Conservation (phyloP, 2,888 invertebrate genomes). For the Lasioglossum oenotherae region DNA sequence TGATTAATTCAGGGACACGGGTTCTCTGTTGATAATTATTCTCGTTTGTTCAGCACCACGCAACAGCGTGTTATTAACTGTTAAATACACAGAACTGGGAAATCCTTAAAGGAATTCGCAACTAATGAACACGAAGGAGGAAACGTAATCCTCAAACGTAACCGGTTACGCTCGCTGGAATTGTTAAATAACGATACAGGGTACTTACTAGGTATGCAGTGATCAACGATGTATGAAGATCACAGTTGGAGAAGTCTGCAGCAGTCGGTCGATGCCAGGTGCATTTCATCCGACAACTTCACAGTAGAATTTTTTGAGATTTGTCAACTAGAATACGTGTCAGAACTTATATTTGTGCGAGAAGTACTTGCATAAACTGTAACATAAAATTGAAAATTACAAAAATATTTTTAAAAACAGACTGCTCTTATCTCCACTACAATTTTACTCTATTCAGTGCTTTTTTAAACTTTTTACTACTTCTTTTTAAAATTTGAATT, state of each 20-base stretch:
- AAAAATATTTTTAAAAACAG: not conserved
- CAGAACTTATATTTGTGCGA: not conserved
- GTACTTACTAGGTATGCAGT: not conserved
- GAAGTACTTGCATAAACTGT: not conserved
- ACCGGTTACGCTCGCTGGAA: not conserved
- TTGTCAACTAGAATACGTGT: not conserved
- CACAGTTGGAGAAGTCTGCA: slow-evolving; percentile 3
- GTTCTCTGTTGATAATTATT: not conserved
- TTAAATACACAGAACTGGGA: not conserved
- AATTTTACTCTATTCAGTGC: too few relatives aligned
- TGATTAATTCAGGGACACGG: not conserved
- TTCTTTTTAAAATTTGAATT: too few relatives aligned
- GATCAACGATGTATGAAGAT: not conserved
- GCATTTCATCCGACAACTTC: slow-evolving; percentile 1
- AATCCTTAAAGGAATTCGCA: not conserved
- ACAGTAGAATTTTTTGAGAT: not conserved
- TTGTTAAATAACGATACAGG: not conserved
- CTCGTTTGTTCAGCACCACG: not conserved
- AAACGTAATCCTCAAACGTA: not conserved
- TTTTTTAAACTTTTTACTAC: too few relatives aligned
- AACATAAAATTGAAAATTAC: not conserved
- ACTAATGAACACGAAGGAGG: not conserved
- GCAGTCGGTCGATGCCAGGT: not conserved
- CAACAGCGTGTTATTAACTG: not conserved
- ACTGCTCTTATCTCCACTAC: too few relatives aligned